Conservation (phyloP, 2,888 invertebrate genomes). For the Phalangium opilio region DNA sequence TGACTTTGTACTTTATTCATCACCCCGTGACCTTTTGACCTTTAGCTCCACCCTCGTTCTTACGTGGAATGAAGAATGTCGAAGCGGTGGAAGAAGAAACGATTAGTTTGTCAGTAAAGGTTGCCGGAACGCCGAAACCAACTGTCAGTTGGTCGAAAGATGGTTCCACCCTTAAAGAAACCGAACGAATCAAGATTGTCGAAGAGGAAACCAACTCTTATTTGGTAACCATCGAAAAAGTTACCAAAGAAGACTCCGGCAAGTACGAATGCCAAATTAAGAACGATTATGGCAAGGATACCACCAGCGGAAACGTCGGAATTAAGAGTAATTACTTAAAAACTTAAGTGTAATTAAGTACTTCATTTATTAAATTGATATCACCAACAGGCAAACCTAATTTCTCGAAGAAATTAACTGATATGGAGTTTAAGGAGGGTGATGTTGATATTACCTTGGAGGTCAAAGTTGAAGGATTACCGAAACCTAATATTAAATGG, state of each 20-base stretch:
- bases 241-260: slow-evolving; percentile 68
- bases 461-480: slow-evolving; percentile 16
- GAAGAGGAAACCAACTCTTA: slow-evolving; percentile 11
- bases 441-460: slow-evolving; percentile 33
- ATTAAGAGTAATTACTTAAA: slow-evolving; percentile 26
- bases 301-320: slow-evolving; percentile 56
- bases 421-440: slow-evolving; percentile 9
- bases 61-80: neutral
- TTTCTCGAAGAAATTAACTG: neutral
- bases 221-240: slow-evolving; percentile 60
- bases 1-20: too few relatives aligned
- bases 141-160: slow-evolving; percentile 45
- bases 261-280: slow-evolving; percentile 59
- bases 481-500: slow-evolving; percentile 32
- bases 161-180: slow-evolving; percentile 58
- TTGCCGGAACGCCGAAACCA: slow-evolving; percentile 17
- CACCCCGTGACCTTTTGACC: neutral
- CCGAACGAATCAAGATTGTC: slow-evolving; percentile 11
- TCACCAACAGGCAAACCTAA: too few relatives aligned
- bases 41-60: neutral
- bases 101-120: slow-evolving; percentile 30
- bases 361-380: too few relatives aligned
- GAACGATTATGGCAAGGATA: slow-evolving; percentile 53
- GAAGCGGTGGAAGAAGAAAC: neutral
- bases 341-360: too few relatives aligned